These are phyloP conservation scores for Chascanopsetta lugubris DNA, from an alignment of 2,113 vertebrate species.

Conservation along the genomic window DNA sequence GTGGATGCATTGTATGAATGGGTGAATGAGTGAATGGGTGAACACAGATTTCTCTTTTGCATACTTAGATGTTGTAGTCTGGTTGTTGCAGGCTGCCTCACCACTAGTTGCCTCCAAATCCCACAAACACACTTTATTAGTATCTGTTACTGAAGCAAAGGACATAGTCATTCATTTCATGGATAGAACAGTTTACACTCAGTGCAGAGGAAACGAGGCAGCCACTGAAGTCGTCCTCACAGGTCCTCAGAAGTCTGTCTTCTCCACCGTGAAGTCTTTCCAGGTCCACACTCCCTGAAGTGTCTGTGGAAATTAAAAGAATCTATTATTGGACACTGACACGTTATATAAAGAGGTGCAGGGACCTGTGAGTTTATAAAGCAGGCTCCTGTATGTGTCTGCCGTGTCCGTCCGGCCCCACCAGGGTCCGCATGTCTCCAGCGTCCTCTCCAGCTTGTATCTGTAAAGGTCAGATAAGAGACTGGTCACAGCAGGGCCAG, in stretches of 20 bases:
- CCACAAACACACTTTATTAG: too few relatives aligned
- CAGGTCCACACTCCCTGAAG: constrained; percentile 36
- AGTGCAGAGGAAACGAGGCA: background rate
- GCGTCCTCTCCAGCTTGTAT: constrained; percentile 53
- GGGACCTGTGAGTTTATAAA: constrained; percentile 38
- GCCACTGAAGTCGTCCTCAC: background rate
- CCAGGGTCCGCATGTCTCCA: constrained; percentile 55
- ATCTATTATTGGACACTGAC: constrained; percentile 55
- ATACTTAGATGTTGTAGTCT: too few relatives aligned
- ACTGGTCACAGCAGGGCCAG: constrained; percentile 61
- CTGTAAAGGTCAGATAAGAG: constrained; percentile 77
- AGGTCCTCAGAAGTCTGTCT: constrained; percentile 18
- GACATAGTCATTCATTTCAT: too few relatives aligned
- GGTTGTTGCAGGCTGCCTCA: too few relatives aligned
- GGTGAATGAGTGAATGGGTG: too few relatives aligned
- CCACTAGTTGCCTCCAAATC: too few relatives aligned
- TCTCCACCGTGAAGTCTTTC: constrained; percentile 35
- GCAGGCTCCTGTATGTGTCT: constrained; percentile 39
- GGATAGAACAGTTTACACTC: background rate
- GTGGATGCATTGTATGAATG: too few relatives aligned
- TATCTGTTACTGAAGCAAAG: too few relatives aligned
- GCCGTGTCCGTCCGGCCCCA: constrained; percentile 43
- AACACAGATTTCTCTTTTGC: too few relatives aligned
- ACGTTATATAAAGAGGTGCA: constrained; percentile 48
- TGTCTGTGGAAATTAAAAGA: constrained; percentile 54